Evolutionary conservation across 2,113 vertebrate genomes (phyloP).

Genomic region (Motacilla tschutschensis): DNA sequence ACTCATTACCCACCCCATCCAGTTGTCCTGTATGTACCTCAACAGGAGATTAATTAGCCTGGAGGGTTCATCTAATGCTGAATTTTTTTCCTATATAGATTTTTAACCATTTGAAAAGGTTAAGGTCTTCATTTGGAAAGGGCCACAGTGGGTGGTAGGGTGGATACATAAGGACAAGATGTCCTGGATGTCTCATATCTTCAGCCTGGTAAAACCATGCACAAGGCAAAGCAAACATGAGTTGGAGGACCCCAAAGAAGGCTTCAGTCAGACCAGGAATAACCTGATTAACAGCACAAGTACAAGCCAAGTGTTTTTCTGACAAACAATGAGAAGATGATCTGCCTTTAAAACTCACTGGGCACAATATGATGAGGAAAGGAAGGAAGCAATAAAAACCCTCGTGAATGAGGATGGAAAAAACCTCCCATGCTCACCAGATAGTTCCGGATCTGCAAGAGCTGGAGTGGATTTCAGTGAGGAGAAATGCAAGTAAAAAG

Average conservation of each 20-base stretch:
- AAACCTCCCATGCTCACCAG: fast-evolving
- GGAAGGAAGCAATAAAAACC: slow-evolving; percentile 51
- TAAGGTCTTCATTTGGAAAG: neutral
- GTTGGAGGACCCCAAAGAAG: neutral
- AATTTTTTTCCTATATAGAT: neutral
- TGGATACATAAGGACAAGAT: neutral
- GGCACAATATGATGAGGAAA: slow-evolving; percentile 17
- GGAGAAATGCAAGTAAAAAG: neutral
- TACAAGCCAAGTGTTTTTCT: neutral
- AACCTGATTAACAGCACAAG: neutral
- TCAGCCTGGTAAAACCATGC: neutral
- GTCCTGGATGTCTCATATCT: neutral
- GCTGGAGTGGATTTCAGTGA: neutral
- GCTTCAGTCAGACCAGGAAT: neutral
- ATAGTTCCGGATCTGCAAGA: neutral
- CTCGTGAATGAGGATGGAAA: neutral
- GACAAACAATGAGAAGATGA: neutral
- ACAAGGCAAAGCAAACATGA: neutral
- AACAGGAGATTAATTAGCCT: neutral
- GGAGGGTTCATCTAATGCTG: neutral
- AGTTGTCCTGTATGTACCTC: neutral
- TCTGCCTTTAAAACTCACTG: slow-evolving; percentile 22
- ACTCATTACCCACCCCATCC: neutral
- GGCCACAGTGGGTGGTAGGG: neutral
- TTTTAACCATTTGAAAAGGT: neutral